Evolutionary conservation across 2,888 invertebrate species (phyloP), one percentile per base, ranked within the genome.

Genomic region (Cataglyphis rosenhaueri): DNA sequence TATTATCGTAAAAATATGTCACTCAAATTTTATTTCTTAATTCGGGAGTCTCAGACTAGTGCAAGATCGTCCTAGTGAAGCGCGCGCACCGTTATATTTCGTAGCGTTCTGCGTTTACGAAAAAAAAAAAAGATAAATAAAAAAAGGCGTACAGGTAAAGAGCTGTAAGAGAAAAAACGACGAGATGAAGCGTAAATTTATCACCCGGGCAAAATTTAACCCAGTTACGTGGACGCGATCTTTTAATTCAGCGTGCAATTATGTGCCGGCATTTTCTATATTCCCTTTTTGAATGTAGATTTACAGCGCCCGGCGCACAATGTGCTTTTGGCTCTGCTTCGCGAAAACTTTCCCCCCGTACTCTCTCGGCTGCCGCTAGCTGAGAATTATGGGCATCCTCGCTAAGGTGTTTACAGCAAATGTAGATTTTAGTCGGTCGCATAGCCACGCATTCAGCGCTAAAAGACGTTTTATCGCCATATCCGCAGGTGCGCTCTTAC

Each of bases 161-260:
- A 48, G 21, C 66, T 66, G 52, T 9, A 15, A 3, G 35, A 21
- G n/a, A 25, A 66, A 76, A 48, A 52, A 25, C 55, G 66, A 71
- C 61, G 76, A 55, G 41, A 21, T 21, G 21, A 57, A 62, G 55
- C 70, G 70, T 66, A 64, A 85, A 88, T 88, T 88, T 88, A 88
- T 88, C 70, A 75, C 75, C 74, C 6, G 48, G 65, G 59, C 71
- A 79, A 86, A 86, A 88, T 86, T 88, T 84, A 44, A 84, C 71
- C 79, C 61, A 35, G 74, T 83, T 78, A 84, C 70, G 59, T 66
- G 86, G 79, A 76, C 82, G 64, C 79, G 68, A 84, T 86, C 84
- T 87, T 88, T 88, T 87, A 84, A 86, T 85, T 85, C 87, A 62
- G 74, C 61, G 78, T 78, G 86, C 84, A 88, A 88, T 89, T 89